A percentile compares a stretch with the other conserved stretches of the same genome.
Evolutionary conservation across 1,140 invertebrate species (phyloP).

Genomic region (Brachionus rubens): DNA sequence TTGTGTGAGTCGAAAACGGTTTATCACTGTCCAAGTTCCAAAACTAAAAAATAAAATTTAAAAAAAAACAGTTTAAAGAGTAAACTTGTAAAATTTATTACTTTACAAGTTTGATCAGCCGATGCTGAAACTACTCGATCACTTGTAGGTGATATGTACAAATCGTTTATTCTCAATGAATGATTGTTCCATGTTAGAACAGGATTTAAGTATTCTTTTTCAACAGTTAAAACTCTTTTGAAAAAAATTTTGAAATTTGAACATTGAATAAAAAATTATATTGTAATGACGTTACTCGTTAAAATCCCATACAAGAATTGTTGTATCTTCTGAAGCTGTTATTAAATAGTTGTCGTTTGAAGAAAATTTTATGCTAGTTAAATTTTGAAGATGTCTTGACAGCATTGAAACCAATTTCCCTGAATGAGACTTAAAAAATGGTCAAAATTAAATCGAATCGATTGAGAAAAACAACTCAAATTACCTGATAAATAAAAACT

Average conservation of each 20-base stretch:
- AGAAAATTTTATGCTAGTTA: constrained; percentile 33
- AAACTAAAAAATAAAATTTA: constrained; percentile 3
- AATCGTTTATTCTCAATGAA: constrained; percentile 46
- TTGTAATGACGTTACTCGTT: background rate
- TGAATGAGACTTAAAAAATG: background rate
- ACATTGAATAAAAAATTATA: background rate
- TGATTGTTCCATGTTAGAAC: constrained; percentile 28
- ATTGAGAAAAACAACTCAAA: background rate
- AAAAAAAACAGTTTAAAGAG: background rate
- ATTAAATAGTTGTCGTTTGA: constrained; percentile 1
- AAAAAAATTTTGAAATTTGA: constrained; percentile 4
- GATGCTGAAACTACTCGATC: constrained; percentile 29
- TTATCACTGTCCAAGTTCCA: constrained; percentile 27
- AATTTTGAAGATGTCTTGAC: constrained; percentile 21
- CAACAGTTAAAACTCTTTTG: background rate
- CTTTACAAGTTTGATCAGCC: constrained; percentile 41
- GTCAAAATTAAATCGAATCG: background rate
- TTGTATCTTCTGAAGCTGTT: constrained; percentile 33
- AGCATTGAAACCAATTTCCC: constrained; percentile 16
- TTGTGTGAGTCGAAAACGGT: background rate
- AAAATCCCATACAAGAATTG: constrained; percentile 45
- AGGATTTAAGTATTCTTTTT: constrained; percentile 41
- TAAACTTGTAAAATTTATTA: background rate
- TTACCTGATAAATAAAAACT: constrained; percentile 36
- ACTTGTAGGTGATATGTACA: constrained; percentile 20